phyloP scores from a whole-genome alignment of 2,888 invertebrate genomes.

The Microctonus hyperodae region DNA sequence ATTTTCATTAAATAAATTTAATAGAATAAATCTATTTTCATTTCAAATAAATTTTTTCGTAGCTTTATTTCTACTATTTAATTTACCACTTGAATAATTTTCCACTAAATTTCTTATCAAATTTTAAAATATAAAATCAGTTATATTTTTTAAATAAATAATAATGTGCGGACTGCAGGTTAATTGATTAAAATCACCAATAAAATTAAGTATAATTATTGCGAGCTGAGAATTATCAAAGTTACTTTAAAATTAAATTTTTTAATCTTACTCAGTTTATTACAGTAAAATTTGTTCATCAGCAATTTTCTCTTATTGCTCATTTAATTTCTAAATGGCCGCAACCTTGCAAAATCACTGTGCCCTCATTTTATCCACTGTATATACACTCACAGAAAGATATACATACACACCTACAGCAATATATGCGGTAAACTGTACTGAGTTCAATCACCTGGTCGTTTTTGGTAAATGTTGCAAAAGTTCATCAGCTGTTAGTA shows the following conservation, averaged over 20 bases:
- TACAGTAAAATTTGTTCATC: neutral
- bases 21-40: too few relatives aligned
- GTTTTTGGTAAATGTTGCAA: conserved; percentile 64
- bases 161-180: neutral
- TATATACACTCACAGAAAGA: too few relatives aligned
- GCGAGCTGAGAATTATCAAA: neutral
- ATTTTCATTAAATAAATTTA: too few relatives aligned
- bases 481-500: conserved; percentile 64
- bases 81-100: neutral
- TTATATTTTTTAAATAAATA: neutral
- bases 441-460: conserved; percentile 64
- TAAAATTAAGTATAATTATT: neutral
- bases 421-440: conserved; percentile 66
- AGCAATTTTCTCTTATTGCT: neutral
- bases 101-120: neutral
- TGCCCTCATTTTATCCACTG: conserved; percentile 48
- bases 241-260: neutral
- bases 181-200: neutral
- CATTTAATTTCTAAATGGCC: conserved; percentile 10
- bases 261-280: neutral
- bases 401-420: too few relatives aligned
- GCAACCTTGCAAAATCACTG: conserved; percentile 63
- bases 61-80: too few relatives aligned
- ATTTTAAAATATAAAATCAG: neutral
- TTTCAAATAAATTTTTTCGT: too few relatives aligned